Base-by-base conservation (phyloP, 2,797 vertebrate species). In the Neoniphon sammara region DNA sequence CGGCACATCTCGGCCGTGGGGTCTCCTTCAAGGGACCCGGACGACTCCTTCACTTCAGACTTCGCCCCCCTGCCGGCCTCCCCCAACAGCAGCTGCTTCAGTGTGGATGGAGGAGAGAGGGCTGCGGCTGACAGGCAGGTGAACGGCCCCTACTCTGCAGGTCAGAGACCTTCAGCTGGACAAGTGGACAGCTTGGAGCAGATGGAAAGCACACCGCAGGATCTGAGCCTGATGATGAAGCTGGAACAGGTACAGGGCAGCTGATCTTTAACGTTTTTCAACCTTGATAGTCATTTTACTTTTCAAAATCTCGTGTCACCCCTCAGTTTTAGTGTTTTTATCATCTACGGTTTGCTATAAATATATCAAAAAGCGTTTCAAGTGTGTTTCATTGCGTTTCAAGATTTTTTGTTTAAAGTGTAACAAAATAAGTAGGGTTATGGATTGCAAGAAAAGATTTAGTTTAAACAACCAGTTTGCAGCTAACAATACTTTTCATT, bases 161-260 rank as follows among this genome's bases (percentile, higher is more conserved):
- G 65, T 9, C 18, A 1, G 30, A 57, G 56, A 21, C 23, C 25
- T 18, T 55, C 70, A 52, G 44, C 73, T 58, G 81, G 64, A 65
- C 80, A 86, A 15, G 8, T 85, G 67, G 76, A 89, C 21, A 82
- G 53, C 80, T n/a, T 82, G 58, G 85, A 66, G 11, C 81, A 85
- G 27, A 50, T 88, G 74, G 58, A 70, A n/a, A 81, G 55, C 50
- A 75, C 75, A 55, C 55, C 88, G 2, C 73, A 83, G 57, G 90
- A 91, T 1, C 86, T 94, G 60, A 89, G 94, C 2, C 90, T 98
- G 66, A 87, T 91, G 63, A 91, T 93, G 80, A 97, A 95, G 78
- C 94, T 98, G 7, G 95, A 97, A 61, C 94, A 98, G 96, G 97
- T 98, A 91, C 3, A 65, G 8, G 31, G 34, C 15, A 15, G 18